Base-by-base conservation (phyloP, 2,113 vertebrate species). In the Cyphomyrus discorhynchus region DNA sequence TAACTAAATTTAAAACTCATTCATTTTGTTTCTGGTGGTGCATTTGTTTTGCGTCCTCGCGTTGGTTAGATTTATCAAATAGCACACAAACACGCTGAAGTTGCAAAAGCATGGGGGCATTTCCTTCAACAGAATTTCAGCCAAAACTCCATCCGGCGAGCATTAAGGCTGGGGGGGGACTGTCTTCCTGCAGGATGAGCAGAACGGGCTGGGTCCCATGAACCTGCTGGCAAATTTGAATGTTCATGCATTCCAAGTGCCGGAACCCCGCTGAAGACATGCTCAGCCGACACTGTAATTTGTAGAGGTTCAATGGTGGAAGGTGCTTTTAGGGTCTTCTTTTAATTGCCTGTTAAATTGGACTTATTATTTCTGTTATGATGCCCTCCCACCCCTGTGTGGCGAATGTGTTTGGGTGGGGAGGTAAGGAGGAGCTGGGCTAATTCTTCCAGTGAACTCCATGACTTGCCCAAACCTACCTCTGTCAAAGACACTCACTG, bases 281-380 rank as follows among this genome's bases (percentile, higher is more conserved):
- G 92, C 91, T 91, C 74, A 77, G 88, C 90, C 74, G 85, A 86
- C 90, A 88, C 90, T 80, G 77, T 91, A 70, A 82, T 93, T 94
- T 92, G 89, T 90, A 66, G 82, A 90, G 89, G 92, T 94, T 94
- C 90, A 13, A 92, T 92, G 90, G 31, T 88, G 87, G 92, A 3
- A 91, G 91, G 74, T 49, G 92, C 92, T 90, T 91, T 94, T 92
- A 93, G 91, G 92, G 91, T 89, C 87, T 89, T 93, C 95, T 95
- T 96, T 95, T 96, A 95, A 95, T 94, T 94, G 92, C 91, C 92
- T 94, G 92, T 94, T 89, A 94, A 94, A 92, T 91, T 49, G 52
- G 90, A 93, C 94, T 94, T 92, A 91, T 93, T 94, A 91, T 91
- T 90, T 82, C 90, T 89, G 92, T 92, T 92, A 74, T 92, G 92